phyloP scores from a whole-genome alignment of 2,113 vertebrate genomes.

The Paradoxurus hermaphroditus region DNA sequence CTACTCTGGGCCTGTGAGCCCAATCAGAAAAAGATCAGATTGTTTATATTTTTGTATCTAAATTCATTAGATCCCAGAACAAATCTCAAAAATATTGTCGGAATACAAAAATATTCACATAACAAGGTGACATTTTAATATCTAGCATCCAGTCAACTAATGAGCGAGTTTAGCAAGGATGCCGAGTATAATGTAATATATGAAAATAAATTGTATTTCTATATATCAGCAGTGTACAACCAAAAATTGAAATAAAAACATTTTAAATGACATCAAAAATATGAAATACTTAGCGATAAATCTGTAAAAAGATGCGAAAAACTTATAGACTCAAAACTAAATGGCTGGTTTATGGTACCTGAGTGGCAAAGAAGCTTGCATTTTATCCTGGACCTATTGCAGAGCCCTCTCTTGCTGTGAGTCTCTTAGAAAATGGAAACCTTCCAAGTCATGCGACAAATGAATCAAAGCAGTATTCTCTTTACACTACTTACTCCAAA shows the following conservation, averaged over 20 bases:
- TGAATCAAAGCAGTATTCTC: neutral
- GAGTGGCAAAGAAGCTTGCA: neutral
- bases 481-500: neutral
- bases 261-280: neutral
- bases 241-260: neutral
- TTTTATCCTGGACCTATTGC: neutral
- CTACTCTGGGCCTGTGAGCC: too few relatives aligned
- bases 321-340: neutral
- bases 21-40: too few relatives aligned
- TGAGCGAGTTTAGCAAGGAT: neutral
- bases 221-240: neutral
- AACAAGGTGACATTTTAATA: neutral
- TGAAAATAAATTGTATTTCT: slow-evolving; percentile 18
- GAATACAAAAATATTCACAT: neutral
- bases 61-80: too few relatives aligned
- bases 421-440: neutral
- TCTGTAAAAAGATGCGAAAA: neutral
- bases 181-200: neutral
- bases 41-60: too few relatives aligned
- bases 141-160: neutral
- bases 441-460: neutral
- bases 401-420: neutral
- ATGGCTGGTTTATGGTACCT: neutral
- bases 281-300: neutral
- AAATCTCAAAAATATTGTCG: neutral